These are phyloP conservation scores for Chirona hameri DNA, from an alignment of 2,888 invertebrate genomes.

Conservation along the genomic window DNA sequence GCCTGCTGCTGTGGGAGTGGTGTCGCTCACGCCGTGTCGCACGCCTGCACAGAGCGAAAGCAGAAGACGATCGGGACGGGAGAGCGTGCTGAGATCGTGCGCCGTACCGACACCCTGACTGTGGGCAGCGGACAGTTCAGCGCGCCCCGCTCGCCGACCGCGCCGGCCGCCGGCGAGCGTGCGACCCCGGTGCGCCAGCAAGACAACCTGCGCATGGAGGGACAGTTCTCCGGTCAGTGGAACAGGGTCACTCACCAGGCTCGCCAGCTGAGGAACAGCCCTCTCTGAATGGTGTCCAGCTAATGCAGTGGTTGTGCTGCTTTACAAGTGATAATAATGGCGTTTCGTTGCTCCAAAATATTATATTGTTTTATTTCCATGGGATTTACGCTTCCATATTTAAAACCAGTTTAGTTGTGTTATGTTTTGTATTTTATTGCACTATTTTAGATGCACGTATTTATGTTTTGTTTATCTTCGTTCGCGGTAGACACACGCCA, in stretches of 20 bases:
- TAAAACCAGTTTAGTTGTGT: not conserved
- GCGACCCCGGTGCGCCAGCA: slow-evolving; percentile 42
- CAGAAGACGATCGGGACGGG: slow-evolving; percentile 34
- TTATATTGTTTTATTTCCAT: not conserved
- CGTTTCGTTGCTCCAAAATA: not conserved
- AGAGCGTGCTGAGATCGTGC: slow-evolving; percentile 33
- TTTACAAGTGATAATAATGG: too few species aligned
- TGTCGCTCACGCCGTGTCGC: too few species aligned
- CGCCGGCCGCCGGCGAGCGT: slow-evolving; percentile 35
- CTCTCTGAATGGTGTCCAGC: too few species aligned
- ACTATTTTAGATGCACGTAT: not conserved
- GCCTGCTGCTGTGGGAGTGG: too few species aligned
- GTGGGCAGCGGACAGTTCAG: not conserved
- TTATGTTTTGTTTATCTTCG: not conserved
- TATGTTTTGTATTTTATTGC: not conserved
- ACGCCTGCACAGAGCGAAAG: not conserved
- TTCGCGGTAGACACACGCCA: not conserved
- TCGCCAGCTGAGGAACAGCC: too few species aligned
- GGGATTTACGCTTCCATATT: not conserved
- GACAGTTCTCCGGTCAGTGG: slow-evolving; percentile 38
- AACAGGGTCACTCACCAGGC: too few species aligned
- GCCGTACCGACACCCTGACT: not conserved
- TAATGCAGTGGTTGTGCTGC: too few species aligned
- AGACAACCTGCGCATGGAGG: slow-evolving; percentile 41
- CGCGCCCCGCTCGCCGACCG: not conserved